phyloP scores from a whole-genome alignment of 23 tunicate genomes.

The Phallusia fumigata region DNA sequence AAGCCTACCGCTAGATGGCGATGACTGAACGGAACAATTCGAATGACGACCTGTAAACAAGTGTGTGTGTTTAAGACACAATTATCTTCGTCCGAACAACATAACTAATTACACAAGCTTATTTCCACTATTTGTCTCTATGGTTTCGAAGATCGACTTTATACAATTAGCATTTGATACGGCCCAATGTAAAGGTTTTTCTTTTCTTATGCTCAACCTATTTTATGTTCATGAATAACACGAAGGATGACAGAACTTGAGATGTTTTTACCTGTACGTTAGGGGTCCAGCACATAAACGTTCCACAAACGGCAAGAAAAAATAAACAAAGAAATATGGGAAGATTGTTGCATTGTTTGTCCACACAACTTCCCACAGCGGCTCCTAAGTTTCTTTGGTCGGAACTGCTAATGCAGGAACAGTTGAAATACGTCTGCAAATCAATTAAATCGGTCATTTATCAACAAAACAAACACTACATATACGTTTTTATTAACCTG shows the following conservation, averaged over 20 bases:
- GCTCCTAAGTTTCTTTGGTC: conserved; percentile 19
- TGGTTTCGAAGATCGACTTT: too few species aligned
- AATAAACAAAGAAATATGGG: conserved; percentile 18
- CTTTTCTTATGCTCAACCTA: too few species aligned
- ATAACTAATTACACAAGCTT: too few species aligned
- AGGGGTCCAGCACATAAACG: conserved; percentile 52
- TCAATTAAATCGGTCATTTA: not conserved
- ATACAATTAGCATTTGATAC: too few species aligned
- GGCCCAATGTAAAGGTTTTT: too few species aligned
- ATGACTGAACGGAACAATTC: conserved; percentile 54
- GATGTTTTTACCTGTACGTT: conserved; percentile 63
- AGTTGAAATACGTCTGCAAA: conserved; percentile 48
- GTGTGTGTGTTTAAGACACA: not conserved
- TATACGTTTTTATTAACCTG: too few species aligned
- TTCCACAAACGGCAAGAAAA: conserved; percentile 37
- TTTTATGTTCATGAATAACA: too few species aligned
- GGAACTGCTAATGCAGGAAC: conserved; percentile 30
- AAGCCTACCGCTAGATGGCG: conserved; percentile 56
- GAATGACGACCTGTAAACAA: conserved; percentile 20
- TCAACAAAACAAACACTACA: too few species aligned
- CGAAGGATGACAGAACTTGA: too few species aligned
- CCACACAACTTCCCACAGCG: conserved; percentile 12
- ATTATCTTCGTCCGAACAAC: too few species aligned
- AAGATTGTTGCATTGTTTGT: conserved; percentile 10
- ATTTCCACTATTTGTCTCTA: too few species aligned